These are phyloP conservation scores for Melanotaenia maccullochi DNA, from an alignment of 2,797 vertebrate species.

Conservation along the genomic window DNA sequence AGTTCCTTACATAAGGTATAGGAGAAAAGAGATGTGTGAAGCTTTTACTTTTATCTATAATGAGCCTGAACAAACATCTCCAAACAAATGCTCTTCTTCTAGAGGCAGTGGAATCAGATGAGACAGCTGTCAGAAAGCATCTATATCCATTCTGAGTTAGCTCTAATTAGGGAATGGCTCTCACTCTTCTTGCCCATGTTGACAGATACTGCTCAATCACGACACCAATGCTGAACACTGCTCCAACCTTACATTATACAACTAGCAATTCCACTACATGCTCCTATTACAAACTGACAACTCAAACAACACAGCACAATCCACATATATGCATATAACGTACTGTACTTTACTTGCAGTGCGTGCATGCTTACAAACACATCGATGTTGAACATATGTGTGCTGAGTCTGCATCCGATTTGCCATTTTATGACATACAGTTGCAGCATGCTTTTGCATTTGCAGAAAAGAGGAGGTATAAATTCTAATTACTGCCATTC, in stretches of 20 bases:
- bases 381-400: constrained; percentile 15
- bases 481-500: constrained; percentile 39
- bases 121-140: constrained; percentile 82
- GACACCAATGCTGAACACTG: constrained; percentile 34
- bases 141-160: constrained; percentile 74
- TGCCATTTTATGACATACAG: constrained; percentile 35
- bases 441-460: constrained; percentile 16
- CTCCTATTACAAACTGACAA: constrained; percentile 32
- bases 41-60: constrained; percentile 58
- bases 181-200: constrained; percentile 64
- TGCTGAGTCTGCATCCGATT: constrained; percentile 22
- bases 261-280: constrained; percentile 27
- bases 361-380: constrained; percentile 10
- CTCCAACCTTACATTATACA: constrained; percentile 37
- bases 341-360: not conserved
- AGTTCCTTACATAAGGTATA: constrained; percentile 25
- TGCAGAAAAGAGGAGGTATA: constrained; percentile 18
- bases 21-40: constrained; percentile 40
- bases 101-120: constrained; percentile 66
- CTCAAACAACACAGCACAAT: constrained; percentile 1
- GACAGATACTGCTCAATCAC: constrained; percentile 77
- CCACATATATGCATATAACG: constrained; percentile 18
- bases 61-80: constrained; percentile 73
- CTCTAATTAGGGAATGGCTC: constrained; percentile 79
- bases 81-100: constrained; percentile 72